phyloP scores from a whole-genome alignment of 2,797 vertebrate genomes.

The Molossus molossus region DNA sequence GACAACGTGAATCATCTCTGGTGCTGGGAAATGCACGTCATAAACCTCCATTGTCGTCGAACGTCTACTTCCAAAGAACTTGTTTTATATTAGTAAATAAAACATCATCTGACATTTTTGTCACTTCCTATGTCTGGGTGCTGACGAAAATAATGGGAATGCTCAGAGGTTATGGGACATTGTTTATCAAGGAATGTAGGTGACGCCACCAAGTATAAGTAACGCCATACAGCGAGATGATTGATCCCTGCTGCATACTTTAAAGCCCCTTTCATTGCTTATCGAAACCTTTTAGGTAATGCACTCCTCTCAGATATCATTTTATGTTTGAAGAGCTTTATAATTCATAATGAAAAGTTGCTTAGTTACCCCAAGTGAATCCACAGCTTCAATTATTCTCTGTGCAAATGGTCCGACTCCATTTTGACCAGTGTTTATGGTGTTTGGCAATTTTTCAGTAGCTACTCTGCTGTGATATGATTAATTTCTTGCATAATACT shows the following conservation, averaged over 20 bases:
- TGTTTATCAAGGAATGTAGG: slow-evolving; percentile 89
- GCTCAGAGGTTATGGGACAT: slow-evolving; percentile 87
- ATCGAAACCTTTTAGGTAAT: slow-evolving; percentile 90
- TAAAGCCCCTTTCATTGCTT: slow-evolving; percentile 87
- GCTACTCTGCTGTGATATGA: slow-evolving; percentile 91
- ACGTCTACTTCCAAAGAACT: slow-evolving; percentile 88
- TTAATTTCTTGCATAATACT: slow-evolving; percentile 91
- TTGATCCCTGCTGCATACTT: slow-evolving; percentile 90
- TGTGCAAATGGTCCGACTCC: slow-evolving; percentile 90
- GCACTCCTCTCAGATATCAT: slow-evolving; percentile 88
- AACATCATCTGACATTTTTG: slow-evolving; percentile 91
- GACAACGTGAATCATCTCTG: slow-evolving; percentile 88
- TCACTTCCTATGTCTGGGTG: slow-evolving; percentile 88
- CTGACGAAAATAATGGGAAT: slow-evolving; percentile 89
- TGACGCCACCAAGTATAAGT: slow-evolving; percentile 86
- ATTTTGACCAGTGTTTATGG: slow-evolving; percentile 92
- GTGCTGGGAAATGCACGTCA: slow-evolving; percentile 88
- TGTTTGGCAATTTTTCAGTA: slow-evolving; percentile 92
- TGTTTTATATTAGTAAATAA: slow-evolving; percentile 91
- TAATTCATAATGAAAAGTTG: slow-evolving; percentile 92
- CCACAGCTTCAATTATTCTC: slow-evolving; percentile 90
- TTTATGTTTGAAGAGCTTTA: slow-evolving; percentile 90
- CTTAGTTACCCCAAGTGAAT: slow-evolving; percentile 84
- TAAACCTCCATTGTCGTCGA: slow-evolving; percentile 85
- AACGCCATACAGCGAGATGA: slow-evolving; percentile 85